phyloP scores from a whole-genome alignment of 2,113 vertebrate genomes.

The Nettapus auritus region DNA sequence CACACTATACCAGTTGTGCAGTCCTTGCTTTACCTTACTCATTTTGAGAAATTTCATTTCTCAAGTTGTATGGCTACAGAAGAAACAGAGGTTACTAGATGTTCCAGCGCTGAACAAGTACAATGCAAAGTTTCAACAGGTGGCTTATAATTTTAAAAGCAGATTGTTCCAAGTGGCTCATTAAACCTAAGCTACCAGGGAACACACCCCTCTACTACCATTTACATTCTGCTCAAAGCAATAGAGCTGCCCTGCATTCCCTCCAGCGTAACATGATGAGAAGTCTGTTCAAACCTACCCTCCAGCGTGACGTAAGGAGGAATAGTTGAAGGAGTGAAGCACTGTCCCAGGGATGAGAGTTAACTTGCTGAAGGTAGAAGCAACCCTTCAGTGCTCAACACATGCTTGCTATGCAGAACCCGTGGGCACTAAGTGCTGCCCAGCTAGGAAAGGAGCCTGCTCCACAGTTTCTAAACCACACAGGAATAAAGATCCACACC shows the following conservation, averaged over 20 bases:
- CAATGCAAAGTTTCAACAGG: constrained; percentile 21
- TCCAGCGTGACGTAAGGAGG: background rate
- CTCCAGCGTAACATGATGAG: rapidly evolving
- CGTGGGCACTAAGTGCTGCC: background rate
- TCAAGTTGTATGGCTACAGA: background rate
- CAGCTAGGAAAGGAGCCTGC: background rate
- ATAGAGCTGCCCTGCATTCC: background rate
- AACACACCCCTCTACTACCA: background rate
- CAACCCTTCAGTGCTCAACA: background rate
- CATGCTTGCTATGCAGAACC: background rate
- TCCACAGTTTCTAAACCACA: background rate
- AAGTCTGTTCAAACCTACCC: background rate
- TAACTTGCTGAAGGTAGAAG: background rate
- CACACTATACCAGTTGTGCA: background rate
- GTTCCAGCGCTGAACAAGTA: constrained; percentile 41
- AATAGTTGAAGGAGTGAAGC: background rate
- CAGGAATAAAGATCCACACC: background rate
- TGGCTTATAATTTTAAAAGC: background rate
- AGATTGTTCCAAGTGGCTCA: background rate
- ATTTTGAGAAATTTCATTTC: constrained; percentile 5
- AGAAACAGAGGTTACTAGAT: background rate
- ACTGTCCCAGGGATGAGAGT: background rate
- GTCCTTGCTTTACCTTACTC: constrained; percentile 6
- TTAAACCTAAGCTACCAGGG: constrained; percentile 14
- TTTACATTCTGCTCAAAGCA: background rate